Base-by-base conservation (phyloP, 2,888 invertebrate genomes). In the Melolontha melolontha region DNA sequence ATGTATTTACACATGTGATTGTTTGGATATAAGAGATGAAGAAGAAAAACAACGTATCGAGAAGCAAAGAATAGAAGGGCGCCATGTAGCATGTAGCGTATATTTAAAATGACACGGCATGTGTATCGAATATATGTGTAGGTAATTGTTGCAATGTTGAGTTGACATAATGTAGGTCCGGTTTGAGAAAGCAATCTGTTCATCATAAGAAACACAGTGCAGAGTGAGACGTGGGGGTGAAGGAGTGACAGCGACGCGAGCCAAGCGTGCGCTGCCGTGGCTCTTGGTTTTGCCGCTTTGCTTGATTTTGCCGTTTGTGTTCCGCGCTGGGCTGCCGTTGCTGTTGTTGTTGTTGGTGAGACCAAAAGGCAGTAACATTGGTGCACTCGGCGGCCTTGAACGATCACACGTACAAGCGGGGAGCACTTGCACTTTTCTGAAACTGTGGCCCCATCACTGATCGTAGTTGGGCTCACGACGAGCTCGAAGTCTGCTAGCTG, bases 301-400 rank as follows among this genome's bases (percentile, higher is more conserved):
- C 34, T 10, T 42, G 17, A 22, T 41, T 16, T 50, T 16, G 47
- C 17, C 47, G 16, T 17, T 47, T 47, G 14, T 47, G 47, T 16
- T 47, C 17, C 47, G 14, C 47, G 16, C 34, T 47, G 47, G 16
- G 8, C 14, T 14, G 12, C 8, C n/a, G 8, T 8, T 14, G 12
- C 8, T 5, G 12, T 12, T 14, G 12, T 12, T 47, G 12, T 29
- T 68, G 66, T 50, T 77, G 75, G 73, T 74, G 22, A 27, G 27
- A 27, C 22, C 50, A 22, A 50, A 73, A 75, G 74, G 76, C 75
- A 76, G 70, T 71, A 22, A 68, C 44, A 65, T 78, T 75, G 74
- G 76, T 79, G 78, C 77, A 80, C 79, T 79, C 74, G 80, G 74
- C 78, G 81, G 75, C 82, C 82, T 82, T 82, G 82, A 81, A 81